Base-by-base conservation (phyloP, 1,140 invertebrate species). In the Bemisia tabaci region DNA sequence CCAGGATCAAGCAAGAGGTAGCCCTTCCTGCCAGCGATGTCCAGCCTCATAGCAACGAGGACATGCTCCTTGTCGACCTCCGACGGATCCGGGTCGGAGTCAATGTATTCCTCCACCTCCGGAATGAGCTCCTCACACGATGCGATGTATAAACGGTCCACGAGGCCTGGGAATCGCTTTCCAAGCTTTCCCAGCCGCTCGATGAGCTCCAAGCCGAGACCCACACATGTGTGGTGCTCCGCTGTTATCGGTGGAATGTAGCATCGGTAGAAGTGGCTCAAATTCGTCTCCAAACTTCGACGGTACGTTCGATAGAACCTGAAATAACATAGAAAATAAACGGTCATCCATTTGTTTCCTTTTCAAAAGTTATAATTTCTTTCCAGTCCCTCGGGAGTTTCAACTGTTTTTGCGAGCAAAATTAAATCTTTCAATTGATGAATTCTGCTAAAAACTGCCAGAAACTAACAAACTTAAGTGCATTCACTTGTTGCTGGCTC, bases 71-170 rank as follows among this genome's bases (percentile, higher is more conserved):
- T 94, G 73, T 93, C 90, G 1, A 73, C 74, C 5, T 68, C 70
- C 60, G 67, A 72, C 9, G 72, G 69, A 48, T 74, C 72, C n/a
- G 70, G 76, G 11, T 71, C 72, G 39, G 69, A 66, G 33, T 65
- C 62, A 17, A 72, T 67, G 65, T 75, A 75, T 5, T 27, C 87
- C 82, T 60, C 81, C 17, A 48, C 33, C 5, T 48, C 33, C 33
- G 82, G 84, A 66, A 91, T 87, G 62, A 85, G 78, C 78, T 95
- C 93, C 79, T 95, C 92, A 73, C 91, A 95, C 21, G 92, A 94
- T 39, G 88, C 87, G 71, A 94, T 79, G 72, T 85, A 89, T 65
- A 88, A 81, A 72, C 84, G 82, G 64, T 81, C 80, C 12, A 78
- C 79, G 69, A 90, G 78, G 64, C 85, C 83, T n/a, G 86, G 83